Base-by-base conservation (phyloP, 2,113 vertebrate genomes). In the Felis chaus region DNA sequence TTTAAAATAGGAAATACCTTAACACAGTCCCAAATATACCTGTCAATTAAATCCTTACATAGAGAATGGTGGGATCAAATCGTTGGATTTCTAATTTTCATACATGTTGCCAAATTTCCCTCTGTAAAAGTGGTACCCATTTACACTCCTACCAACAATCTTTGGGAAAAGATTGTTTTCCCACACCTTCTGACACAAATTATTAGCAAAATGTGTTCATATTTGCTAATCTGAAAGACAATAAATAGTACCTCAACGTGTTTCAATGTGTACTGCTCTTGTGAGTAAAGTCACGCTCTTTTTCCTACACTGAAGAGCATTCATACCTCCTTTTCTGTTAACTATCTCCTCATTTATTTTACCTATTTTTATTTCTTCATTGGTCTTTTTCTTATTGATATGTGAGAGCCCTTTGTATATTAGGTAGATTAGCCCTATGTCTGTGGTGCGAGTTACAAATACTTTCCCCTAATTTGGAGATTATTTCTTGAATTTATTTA, bases 401-500 rank as follows among this genome's bases (percentile, higher is more conserved):
- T 25, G 23, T 36, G 41, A 65, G 36, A 88, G 36, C 36, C 53
- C 39, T 73, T 53, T 39, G 45, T 53, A 19, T 36, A 71, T 83
- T 78, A 79, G 21, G 15, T 83, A 78, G 82, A 73, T 83, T 39
- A 89, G 19, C 29, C 82, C 21, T 73, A 18, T n/a, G 45, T 25
- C 19, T 76, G 4, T 50, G 33, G 48, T 27, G 41, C 3, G 36
- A 76, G 12, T 31, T 78, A 29, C 41, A 83, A 91, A 94, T 61
- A 83, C 80, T 79, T 88, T 39, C 69, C 41, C 73, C 15, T 82
- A 14, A 55, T 65, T 80, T 78, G 12, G 39, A 65, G 25, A 66
- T 71, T 74, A 69, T 74, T 86, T 91, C 73, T 81, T 95, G 41
- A 86, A 93, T 73, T 85, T 78, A 65, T 41, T 90, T 57, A 36